Evolutionary conservation across 2,797 vertebrate species (phyloP).

Genomic region (Florisuga fusca): DNA sequence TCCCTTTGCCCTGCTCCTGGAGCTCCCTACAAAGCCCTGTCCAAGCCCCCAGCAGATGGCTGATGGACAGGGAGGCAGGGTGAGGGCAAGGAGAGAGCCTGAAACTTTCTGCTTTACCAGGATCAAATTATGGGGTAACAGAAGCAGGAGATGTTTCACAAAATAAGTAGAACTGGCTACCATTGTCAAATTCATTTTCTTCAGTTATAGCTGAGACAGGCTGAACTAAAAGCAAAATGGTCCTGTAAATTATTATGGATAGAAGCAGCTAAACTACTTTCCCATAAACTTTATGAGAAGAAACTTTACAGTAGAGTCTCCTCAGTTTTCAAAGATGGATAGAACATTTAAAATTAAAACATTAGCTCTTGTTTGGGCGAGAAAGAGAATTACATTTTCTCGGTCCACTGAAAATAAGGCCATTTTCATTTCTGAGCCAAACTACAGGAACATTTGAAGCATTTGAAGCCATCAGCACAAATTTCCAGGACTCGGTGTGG

Average conservation of each 20-base stretch:
- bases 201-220: not conserved
- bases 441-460: not conserved
- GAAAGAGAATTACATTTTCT: not conserved
- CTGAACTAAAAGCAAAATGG: not conserved
- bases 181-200: not conserved
- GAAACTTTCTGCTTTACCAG: not conserved
- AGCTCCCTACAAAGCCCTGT: not conserved
- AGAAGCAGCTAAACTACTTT: not conserved
- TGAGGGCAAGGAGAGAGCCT: not conserved
- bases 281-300: not conserved
- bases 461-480: not conserved
- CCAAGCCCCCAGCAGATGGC: not conserved
- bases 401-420: not conserved
- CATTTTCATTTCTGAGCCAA: not conserved
- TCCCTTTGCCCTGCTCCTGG: not conserved
- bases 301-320: not conserved
- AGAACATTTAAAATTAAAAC: not conserved
- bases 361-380: not conserved
- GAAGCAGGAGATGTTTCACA: not conserved
- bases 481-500: not conserved
- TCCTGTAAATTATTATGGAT: not conserved
- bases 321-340: not conserved
- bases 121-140: not conserved
- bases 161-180: not conserved
- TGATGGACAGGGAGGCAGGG: not conserved